Conservation (phyloP, 2,797 vertebrate genomes). For the Sandelia bainsii region DNA sequence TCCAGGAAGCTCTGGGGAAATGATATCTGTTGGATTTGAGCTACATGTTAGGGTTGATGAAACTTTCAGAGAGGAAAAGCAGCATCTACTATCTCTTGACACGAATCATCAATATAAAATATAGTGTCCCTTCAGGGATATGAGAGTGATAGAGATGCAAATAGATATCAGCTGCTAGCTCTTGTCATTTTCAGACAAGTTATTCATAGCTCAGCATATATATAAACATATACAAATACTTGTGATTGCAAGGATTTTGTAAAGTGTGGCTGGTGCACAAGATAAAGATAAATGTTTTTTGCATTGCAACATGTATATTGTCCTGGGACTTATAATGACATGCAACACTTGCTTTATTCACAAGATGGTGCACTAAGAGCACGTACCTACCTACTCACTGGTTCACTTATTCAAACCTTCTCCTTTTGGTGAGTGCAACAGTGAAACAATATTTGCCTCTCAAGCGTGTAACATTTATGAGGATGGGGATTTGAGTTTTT, state of each 20-base stretch:
- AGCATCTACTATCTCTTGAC: slow-evolving; percentile 68
- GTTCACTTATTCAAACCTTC: slow-evolving; percentile 37
- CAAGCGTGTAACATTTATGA: slow-evolving; percentile 69
- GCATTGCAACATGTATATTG: slow-evolving; percentile 16
- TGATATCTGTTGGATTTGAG: slow-evolving; percentile 69
- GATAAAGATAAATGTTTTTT: slow-evolving; percentile 34
- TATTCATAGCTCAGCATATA: slow-evolving; percentile 44
- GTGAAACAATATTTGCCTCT: slow-evolving; percentile 66
- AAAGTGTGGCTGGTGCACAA: slow-evolving; percentile 23
- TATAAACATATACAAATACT: slow-evolving; percentile 46
- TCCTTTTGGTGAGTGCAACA: slow-evolving; percentile 36
- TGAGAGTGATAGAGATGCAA: slow-evolving; percentile 51
- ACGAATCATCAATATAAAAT: slow-evolving; percentile 72
- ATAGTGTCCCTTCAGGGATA: slow-evolving; percentile 53
- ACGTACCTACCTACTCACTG: slow-evolving; percentile 58
- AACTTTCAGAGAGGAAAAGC: slow-evolving; percentile 63
- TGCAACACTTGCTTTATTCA: slow-evolving; percentile 81
- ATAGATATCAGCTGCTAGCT: slow-evolving; percentile 61
- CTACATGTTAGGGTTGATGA: slow-evolving; percentile 71
- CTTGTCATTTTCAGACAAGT: slow-evolving; percentile 56
- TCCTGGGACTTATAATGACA: slow-evolving; percentile 53
- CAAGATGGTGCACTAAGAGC: slow-evolving; percentile 84
- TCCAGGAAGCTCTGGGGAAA: slow-evolving; percentile 62
- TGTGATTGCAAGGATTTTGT: slow-evolving; percentile 36
- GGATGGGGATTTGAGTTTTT: slow-evolving; percentile 54